These are phyloP conservation scores for Semnopithecus entellus DNA, from an alignment of 2,113 vertebrate species.

Conservation along the genomic window DNA sequence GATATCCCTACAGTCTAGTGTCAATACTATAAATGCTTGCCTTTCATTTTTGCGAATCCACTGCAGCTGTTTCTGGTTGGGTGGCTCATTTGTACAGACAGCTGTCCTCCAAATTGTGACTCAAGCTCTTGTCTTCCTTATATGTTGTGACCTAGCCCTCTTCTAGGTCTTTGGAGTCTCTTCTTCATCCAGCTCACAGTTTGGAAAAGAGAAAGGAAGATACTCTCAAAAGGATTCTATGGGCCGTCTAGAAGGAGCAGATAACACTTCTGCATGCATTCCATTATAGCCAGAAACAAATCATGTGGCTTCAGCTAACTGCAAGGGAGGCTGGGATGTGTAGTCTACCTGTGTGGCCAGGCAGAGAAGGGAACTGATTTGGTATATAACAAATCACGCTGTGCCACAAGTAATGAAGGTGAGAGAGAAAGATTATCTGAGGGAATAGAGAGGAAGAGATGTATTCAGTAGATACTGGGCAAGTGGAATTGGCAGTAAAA, in stretches of 20 bases:
- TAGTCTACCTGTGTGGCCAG: not conserved
- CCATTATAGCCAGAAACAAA: not conserved
- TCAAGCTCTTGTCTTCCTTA: not conserved
- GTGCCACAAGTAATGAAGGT: not conserved
- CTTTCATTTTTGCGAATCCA: not conserved
- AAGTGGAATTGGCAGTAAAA: not conserved
- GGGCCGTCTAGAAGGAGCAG: not conserved
- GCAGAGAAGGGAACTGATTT: not conserved
- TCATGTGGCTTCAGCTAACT: not conserved
- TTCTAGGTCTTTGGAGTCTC: not conserved
- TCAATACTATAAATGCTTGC: not conserved
- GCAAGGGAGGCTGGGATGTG: not conserved
- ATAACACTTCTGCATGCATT: not conserved
- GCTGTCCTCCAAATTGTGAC: not conserved
- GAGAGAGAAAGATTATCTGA: not conserved
- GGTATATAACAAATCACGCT: not conserved
- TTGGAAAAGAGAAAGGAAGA: not conserved
- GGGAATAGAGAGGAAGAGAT: not conserved
- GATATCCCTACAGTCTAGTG: not conserved
- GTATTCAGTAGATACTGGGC: not conserved
- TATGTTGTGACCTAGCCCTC: not conserved
- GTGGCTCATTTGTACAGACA: not conserved
- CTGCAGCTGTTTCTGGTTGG: not conserved
- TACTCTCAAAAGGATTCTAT: not conserved
- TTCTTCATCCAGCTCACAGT: not conserved